phyloP scores from a whole-genome alignment of 2,888 invertebrate species.

The Cremastinae sp. region DNA sequence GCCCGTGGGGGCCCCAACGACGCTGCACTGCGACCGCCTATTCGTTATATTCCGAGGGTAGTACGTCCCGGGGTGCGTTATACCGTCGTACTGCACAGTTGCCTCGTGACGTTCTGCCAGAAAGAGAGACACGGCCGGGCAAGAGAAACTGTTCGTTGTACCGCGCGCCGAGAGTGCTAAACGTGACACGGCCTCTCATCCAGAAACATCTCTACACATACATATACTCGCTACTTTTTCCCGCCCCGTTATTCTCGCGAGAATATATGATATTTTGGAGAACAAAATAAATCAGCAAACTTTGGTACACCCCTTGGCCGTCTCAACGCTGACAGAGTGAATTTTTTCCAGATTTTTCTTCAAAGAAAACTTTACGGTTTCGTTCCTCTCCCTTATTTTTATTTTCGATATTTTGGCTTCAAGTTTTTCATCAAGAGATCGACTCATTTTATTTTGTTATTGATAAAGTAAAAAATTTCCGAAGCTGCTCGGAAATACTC shows the following conservation, averaged over 20 bases:
- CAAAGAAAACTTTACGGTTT: no score
- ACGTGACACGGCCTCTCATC: slow-evolving; percentile 48
- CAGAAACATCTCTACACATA: slow-evolving; percentile 30
- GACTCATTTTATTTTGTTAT: no score
- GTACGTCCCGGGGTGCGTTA: slow-evolving; percentile 69
- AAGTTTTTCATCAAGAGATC: no score
- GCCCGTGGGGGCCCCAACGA: slow-evolving; percentile 75
- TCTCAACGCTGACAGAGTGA: neutral
- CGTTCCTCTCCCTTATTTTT: no score
- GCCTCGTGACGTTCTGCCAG: slow-evolving; percentile 42
- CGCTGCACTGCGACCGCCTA: slow-evolving; percentile 71
- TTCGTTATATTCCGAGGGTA: slow-evolving; percentile 74
- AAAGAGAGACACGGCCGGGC: slow-evolving; percentile 26
- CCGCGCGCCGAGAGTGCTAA: slow-evolving; percentile 47
- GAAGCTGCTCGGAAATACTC: neutral
- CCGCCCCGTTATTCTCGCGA: slow-evolving; percentile 3
- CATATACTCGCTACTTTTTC: slow-evolving; percentile 15
- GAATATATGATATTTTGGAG: slow-evolving; percentile 31
- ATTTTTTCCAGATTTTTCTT: slow-evolving; percentile 11
- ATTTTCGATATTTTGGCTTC: neutral
- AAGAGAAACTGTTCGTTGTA: slow-evolving; percentile 41
- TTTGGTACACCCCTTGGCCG: neutral
- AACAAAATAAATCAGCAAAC: slow-evolving; percentile 40
- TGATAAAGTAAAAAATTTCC: no score
- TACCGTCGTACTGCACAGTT: slow-evolving; percentile 48